A percentile compares a stretch with the other conserved stretches of the same genome.
phyloP scores from a whole-genome alignment of 1,140 invertebrate genomes.

The Dreissena polymorpha region DNA sequence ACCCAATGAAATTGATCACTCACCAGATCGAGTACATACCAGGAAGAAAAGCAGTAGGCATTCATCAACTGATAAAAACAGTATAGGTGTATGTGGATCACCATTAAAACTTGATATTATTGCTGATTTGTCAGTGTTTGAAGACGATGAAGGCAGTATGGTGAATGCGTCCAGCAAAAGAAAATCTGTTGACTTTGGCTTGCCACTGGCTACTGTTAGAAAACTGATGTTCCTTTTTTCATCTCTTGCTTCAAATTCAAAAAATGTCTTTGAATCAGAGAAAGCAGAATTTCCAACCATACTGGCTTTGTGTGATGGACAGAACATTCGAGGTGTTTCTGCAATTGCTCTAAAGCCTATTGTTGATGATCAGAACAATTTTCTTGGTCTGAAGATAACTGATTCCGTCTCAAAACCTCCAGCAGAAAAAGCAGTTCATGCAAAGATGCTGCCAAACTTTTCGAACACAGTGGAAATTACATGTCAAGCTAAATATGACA shows the following conservation, averaged over 20 bases:
- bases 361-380: constrained; percentile 36
- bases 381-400: constrained; percentile 20
- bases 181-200: constrained; percentile 21
- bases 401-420: neutral
- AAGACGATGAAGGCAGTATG: constrained; percentile 1
- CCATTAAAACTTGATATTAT: constrained; percentile 42
- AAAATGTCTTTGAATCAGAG: neutral
- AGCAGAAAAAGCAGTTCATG: neutral
- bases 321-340: constrained; percentile 40
- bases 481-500: constrained; percentile 37
- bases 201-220: constrained; percentile 22
- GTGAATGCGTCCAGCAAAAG: neutral
- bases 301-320: constrained; percentile 51
- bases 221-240: constrained; percentile 52
- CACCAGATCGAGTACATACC: constrained; percentile 9
- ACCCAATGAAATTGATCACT: constrained; percentile 15
- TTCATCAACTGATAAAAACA: constrained; percentile 11
- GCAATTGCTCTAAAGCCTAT: constrained; percentile 32
- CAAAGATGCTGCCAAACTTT: constrained; percentile 4
- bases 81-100: constrained; percentile 25
- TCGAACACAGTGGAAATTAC: constrained; percentile 2
- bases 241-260: neutral
- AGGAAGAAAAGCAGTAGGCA: constrained; percentile 27
- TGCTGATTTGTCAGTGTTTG: constrained; percentile 47
- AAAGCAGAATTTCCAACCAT: constrained; percentile 18